Percentiles rank a stretch among this genome's conserved stretches.
These are phyloP conservation scores for Larimichthys polyactis DNA, from an alignment of 2,113 vertebrate genomes.

Conservation along the genomic window DNA sequence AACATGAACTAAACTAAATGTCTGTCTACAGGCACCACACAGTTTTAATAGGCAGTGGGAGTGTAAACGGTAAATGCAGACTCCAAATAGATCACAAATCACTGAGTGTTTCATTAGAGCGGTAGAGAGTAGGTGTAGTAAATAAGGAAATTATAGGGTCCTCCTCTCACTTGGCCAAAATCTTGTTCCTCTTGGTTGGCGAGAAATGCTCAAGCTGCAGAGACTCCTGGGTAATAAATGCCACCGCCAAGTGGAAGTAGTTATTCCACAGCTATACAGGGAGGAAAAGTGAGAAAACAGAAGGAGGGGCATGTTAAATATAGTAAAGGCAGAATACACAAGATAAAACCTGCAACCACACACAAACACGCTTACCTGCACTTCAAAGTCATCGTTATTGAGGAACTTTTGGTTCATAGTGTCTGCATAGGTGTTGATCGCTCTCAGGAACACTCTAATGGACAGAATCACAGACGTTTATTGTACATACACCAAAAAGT, in stretches of 20 bases:
- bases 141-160: constrained; percentile 56
- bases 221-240: constrained; percentile 98
- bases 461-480: constrained; percentile 19
- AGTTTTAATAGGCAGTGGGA: constrained; percentile 49
- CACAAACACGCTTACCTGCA: constrained; percentile 86
- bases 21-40: constrained; percentile 33
- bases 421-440: constrained; percentile 97
- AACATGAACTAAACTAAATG: constrained; percentile 49
- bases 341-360: background rate
- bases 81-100: constrained; percentile 57
- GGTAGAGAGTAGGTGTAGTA: constrained; percentile 26
- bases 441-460: constrained; percentile 92
- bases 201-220: constrained; percentile 98
- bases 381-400: constrained; percentile 95
- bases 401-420: constrained; percentile 98
- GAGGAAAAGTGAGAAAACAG: constrained; percentile 10
- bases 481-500: constrained; percentile 2
- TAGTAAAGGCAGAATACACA: background rate
- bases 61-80: constrained; percentile 48
- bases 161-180: constrained; percentile 90
- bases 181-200: constrained; percentile 94
- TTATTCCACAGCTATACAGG: constrained; percentile 97
- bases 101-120: constrained; percentile 55
- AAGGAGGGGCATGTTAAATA: background rate
- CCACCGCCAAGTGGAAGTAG: constrained; percentile 99